These are phyloP conservation scores for Edolisoma coerulescens DNA, from an alignment of 2,113 vertebrate species.

Conservation along the genomic window DNA sequence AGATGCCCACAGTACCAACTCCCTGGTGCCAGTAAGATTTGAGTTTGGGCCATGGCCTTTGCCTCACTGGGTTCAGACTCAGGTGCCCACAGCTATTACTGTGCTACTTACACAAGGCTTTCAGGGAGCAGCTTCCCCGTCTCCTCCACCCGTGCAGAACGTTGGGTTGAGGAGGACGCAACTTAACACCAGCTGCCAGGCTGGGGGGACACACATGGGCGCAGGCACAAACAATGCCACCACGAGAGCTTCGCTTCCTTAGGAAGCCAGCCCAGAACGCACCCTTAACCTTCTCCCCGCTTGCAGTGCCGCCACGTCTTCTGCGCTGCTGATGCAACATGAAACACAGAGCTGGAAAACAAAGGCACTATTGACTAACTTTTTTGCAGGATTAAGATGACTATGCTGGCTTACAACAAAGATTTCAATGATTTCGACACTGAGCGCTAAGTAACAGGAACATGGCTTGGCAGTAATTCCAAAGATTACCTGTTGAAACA, in stretches of 20 bases:
- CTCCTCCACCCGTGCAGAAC: neutral
- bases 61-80: neutral
- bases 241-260: neutral
- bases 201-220: fast-evolving
- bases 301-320: neutral
- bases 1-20: fast-evolving
- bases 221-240: neutral
- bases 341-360: conserved; percentile 29
- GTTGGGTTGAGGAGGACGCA: fast-evolving
- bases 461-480: conserved; percentile 32
- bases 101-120: neutral
- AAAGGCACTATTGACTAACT: conserved; percentile 60
- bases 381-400: conserved; percentile 57
- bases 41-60: neutral
- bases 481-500: conserved; percentile 70
- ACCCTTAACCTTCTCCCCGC: neutral
- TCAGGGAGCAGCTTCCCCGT: neutral
- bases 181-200: neutral
- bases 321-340: neutral
- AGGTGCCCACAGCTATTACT: neutral
- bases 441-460: conserved; percentile 34
- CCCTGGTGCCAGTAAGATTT: neutral
- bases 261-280: neutral
- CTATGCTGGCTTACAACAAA: conserved; percentile 20
- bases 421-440: conserved; percentile 27